A percentile compares a stretch with the other conserved stretches of the same genome.
phyloP scores from a whole-genome alignment of 1,140 invertebrate species.

The Portunus trituberculatus region DNA sequence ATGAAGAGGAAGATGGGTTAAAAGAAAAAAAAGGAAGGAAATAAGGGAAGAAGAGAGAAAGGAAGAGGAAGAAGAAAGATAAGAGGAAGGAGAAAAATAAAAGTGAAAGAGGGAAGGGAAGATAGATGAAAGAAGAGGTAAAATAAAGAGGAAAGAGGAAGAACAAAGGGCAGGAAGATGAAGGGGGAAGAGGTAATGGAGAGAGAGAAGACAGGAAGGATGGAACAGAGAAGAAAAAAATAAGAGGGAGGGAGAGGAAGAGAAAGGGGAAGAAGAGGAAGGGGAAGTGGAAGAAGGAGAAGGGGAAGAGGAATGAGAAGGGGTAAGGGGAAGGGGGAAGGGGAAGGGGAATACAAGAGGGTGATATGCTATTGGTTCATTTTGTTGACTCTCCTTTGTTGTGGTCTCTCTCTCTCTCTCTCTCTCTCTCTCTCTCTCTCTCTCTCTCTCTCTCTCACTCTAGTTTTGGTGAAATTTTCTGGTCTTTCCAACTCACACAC shows the following conservation, averaged over 20 bases:
- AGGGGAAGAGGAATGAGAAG: too few relatives aligned
- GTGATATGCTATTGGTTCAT: slow-evolving; percentile 12
- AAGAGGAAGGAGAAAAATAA: too few relatives aligned
- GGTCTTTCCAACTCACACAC: too few relatives aligned
- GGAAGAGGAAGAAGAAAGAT: too few relatives aligned
- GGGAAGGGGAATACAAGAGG: background rate
- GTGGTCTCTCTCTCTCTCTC: background rate
- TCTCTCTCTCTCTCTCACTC: background rate
- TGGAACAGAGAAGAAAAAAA: too few relatives aligned
- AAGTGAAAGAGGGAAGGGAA: background rate
- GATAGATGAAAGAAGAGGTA: too few relatives aligned
- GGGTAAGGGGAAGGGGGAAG: too few relatives aligned
- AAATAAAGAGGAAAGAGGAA: background rate
- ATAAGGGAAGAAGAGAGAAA: too few relatives aligned
- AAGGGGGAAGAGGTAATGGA: background rate
- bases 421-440: background rate
- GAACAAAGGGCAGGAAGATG: background rate
- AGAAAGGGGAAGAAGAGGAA: background rate
- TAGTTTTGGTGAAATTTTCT: background rate
- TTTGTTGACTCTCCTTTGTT: background rate
- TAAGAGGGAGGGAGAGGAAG: background rate
- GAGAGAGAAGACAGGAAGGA: too few relatives aligned
- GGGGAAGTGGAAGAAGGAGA: too few relatives aligned
- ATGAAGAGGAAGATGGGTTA: too few relatives aligned
- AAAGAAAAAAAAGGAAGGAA: too few relatives aligned